Conservation (phyloP, 2,888 invertebrate genomes). For the Trichacis sp. region DNA sequence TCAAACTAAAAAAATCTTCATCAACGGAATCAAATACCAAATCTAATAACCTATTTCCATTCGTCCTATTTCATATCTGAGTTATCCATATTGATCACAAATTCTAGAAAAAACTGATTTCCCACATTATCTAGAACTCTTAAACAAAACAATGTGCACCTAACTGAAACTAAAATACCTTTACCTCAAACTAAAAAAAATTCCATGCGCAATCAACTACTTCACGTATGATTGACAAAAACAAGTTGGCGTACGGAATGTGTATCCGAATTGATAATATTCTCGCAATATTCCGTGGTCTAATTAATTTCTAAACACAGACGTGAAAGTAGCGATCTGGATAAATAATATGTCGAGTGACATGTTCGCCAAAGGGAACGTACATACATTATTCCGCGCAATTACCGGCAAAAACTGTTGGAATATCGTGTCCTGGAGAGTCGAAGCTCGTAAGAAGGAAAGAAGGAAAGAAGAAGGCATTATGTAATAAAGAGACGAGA, state of each 20-base stretch:
- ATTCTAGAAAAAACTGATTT: too few relatives aligned
- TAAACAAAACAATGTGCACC: too few relatives aligned
- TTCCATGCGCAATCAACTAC: conserved; percentile 12
- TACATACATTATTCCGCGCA: conserved; percentile 20
- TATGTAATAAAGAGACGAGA: conserved; percentile 27
- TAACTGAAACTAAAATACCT: too few relatives aligned
- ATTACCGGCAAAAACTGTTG: conserved; percentile 14
- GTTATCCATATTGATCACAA: too few relatives aligned
- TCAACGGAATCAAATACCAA: too few relatives aligned
- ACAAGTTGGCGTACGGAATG: conserved; percentile 18
- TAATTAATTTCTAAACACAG: conserved; percentile 21
- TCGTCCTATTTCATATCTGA: too few relatives aligned
- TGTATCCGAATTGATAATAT: conserved; percentile 21
- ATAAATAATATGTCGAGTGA: conserved; percentile 12
- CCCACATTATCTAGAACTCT: too few relatives aligned
- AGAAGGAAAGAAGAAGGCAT: conserved; percentile 40
- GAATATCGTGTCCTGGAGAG: conserved; percentile 14
- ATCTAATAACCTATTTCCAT: too few relatives aligned
- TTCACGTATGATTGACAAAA: conserved; percentile 20
- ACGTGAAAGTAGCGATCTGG: conserved; percentile 27
- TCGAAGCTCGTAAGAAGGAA: conserved; percentile 30
- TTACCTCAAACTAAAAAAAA: too few relatives aligned
- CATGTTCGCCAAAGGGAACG: conserved; percentile 1
- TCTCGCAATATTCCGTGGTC: background rate
- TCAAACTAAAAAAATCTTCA: too few relatives aligned